Conservation (phyloP, 2,797 vertebrate species). For the Hipposideros larvatus region DNA sequence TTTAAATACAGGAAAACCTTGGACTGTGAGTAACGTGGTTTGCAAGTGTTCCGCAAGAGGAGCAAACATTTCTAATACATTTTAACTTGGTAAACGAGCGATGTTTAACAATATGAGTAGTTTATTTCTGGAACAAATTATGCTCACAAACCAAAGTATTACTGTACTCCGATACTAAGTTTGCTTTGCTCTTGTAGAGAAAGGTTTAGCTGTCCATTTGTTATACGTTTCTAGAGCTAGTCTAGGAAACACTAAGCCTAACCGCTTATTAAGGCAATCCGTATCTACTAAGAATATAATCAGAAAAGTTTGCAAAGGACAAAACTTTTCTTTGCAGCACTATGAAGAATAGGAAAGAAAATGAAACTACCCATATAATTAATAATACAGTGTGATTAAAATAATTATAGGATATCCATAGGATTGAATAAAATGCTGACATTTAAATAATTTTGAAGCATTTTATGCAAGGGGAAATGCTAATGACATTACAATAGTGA, state of each 20-base stretch:
- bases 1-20: not conserved
- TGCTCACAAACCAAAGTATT: too few species aligned
- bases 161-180: not conserved
- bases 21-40: too few species aligned
- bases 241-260: not conserved
- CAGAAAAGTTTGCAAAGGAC: not conserved
- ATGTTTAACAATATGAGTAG: too few species aligned
- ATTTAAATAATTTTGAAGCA: slow-evolving; percentile 26
- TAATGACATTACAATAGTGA: not conserved
- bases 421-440: not conserved
- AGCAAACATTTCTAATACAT: too few species aligned
- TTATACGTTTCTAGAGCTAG: not conserved
- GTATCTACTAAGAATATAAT: not conserved
- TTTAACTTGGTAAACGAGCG: too few species aligned
- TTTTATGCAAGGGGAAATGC: not conserved
- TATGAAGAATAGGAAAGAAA: not conserved
- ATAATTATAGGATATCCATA: not conserved
- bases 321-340: not conserved
- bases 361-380: not conserved
- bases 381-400: slow-evolving; percentile 2
- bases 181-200: not conserved
- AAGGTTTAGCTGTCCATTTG: not conserved
- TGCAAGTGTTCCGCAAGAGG: too few species aligned
- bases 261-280: not conserved
- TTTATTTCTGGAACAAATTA: too few species aligned